These are phyloP conservation scores for Loripinus fragilis DNA, from an alignment of 2,888 invertebrate species.

Conservation along the genomic window DNA sequence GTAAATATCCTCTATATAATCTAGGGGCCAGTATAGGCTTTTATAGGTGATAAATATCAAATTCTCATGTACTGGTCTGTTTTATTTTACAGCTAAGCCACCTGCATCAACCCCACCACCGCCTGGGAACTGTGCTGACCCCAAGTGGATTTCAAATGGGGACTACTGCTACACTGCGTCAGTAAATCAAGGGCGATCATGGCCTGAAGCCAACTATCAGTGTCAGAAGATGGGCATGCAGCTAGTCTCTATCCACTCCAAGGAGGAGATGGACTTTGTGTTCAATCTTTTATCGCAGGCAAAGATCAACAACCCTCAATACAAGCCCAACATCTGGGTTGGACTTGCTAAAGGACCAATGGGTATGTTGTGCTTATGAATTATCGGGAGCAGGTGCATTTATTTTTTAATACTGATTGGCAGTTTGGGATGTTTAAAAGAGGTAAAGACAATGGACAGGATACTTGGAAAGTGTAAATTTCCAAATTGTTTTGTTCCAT, in stretches of 20 bases:
- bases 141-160: conserved; percentile 33
- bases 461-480: no score
- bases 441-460: no score
- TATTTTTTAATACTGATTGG: no score
- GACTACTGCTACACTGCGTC: conserved; percentile 64
- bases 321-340: conserved; percentile 62
- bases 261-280: conserved; percentile 57
- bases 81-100: conserved; percentile 29
- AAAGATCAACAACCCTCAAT: conserved; percentile 34
- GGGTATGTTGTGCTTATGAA: conserved; percentile 36
- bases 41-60: no score
- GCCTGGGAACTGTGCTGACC: conserved; percentile 54
- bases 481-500: no score
- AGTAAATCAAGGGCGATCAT: conserved; percentile 53
- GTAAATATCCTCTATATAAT: no score
- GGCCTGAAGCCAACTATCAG: conserved; percentile 68
- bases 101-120: conserved; percentile 40
- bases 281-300: conserved; percentile 37
- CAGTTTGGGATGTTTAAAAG: no score
- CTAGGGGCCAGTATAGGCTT: no score
- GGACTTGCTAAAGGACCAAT: conserved; percentile 61
- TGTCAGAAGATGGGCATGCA: conserved; percentile 64
- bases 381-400: no score
- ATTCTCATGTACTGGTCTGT: no score
- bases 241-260: conserved; percentile 64